Conservation (phyloP, 1,140 invertebrate genomes). For the Drosophila dunni region DNA sequence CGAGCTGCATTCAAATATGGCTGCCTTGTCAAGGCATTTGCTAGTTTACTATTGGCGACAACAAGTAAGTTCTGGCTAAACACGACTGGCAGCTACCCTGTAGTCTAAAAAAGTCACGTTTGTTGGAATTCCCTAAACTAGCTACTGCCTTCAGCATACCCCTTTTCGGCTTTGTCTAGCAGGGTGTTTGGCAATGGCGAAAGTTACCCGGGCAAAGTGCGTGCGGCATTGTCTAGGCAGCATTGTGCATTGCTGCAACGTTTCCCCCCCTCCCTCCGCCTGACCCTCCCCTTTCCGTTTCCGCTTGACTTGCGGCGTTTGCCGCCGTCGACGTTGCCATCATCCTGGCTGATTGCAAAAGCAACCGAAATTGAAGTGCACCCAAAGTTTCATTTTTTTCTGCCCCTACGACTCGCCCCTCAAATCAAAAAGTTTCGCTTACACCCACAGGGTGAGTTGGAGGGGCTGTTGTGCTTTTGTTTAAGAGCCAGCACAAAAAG, state of each 20-base stretch:
- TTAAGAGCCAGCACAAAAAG: constrained; percentile 67
- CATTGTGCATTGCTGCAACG: constrained; percentile 18
- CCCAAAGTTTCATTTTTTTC: constrained; percentile 66
- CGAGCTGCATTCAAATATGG: constrained; percentile 63
- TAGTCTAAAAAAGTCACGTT: too few species aligned
- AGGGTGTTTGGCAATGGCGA: constrained; percentile 43
- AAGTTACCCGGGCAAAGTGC: constrained; percentile 66
- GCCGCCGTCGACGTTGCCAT: constrained; percentile 30
- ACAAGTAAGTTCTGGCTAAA: not conserved
- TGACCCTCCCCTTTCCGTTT: constrained; percentile 44
- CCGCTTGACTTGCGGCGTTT: constrained; percentile 77
- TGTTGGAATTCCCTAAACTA: too few species aligned
- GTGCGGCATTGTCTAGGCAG: constrained; percentile 67
- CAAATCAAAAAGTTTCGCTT: constrained; percentile 80
- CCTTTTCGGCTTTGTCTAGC: not conserved
- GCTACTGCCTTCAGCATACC: not conserved
- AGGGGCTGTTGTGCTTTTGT: constrained; percentile 49
- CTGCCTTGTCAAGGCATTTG: constrained; percentile 47
- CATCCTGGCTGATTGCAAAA: constrained; percentile 69
- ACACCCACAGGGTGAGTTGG: constrained; percentile 10
- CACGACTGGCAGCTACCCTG: not conserved
- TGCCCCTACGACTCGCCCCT: not conserved
- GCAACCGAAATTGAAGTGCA: constrained; percentile 79
- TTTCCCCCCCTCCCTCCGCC: not conserved
- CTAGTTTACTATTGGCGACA: constrained; percentile 17